Conservation (phyloP, 35 echinoderm and acorn worm genomes). For the Apostichopus japonicus region DNA sequence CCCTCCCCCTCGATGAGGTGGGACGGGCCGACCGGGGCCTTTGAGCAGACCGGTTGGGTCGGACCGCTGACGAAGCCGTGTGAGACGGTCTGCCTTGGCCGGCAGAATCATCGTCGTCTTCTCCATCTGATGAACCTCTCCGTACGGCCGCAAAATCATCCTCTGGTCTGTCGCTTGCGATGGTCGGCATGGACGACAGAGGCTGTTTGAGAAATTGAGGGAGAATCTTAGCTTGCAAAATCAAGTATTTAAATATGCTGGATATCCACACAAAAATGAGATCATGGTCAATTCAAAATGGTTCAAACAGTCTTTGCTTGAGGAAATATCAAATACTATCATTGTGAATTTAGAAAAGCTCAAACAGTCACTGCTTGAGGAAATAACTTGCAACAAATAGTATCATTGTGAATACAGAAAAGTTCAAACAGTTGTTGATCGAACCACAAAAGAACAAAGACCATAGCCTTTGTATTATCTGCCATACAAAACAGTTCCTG, state of each 20-base stretch:
- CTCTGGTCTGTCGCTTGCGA: slow-evolving; percentile 65
- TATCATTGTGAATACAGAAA: too few species aligned
- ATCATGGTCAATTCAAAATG: not conserved
- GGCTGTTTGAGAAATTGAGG: slow-evolving; percentile 52
- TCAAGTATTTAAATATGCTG: not conserved
- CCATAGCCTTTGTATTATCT: too few species aligned
- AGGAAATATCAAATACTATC: too few species aligned
- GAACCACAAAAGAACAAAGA: too few species aligned
- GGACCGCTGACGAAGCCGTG: not conserved
- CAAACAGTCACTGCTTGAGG: too few species aligned
- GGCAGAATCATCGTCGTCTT: not conserved
- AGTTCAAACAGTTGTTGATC: too few species aligned
- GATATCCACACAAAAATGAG: not conserved
- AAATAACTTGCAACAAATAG: too few species aligned
- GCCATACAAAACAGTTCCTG: too few species aligned
- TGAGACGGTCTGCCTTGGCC: not conserved
- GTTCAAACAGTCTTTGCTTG: too few species aligned
- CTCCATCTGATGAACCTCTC: slow-evolving; percentile 15
- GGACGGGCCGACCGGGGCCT: slow-evolving; percentile 73
- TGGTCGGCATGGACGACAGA: slow-evolving; percentile 87
- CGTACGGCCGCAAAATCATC: slow-evolving; percentile 36
- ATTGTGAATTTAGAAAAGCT: too few species aligned
- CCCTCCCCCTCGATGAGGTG: slow-evolving; percentile 50
- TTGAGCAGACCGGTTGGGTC: slow-evolving; percentile 60
- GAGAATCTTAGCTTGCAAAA: not conserved